Evolutionary conservation across 1,140 invertebrate genomes (phyloP).

Genomic region (Neoseiulus cucumeris): DNA sequence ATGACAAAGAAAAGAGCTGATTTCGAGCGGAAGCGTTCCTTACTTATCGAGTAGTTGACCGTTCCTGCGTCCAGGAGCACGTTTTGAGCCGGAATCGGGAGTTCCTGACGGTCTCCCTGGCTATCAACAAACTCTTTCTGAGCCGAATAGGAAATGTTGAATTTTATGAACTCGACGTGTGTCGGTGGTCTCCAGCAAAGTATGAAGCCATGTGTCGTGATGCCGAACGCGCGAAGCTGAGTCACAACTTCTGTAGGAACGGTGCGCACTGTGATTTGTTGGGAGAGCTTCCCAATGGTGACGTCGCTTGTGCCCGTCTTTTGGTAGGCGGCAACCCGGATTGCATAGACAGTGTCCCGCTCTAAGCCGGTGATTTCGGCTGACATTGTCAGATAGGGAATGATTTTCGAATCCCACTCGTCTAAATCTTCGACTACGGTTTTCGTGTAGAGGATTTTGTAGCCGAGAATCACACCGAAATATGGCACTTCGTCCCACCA

Average conservation of each 20-base stretch:
- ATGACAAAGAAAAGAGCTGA: too few species aligned
- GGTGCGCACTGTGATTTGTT: conserved; percentile 58
- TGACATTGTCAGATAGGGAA: conserved; percentile 56
- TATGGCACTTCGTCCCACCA: conserved; percentile 82
- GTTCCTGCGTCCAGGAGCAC: conserved; percentile 46
- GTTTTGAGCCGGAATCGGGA: conserved; percentile 49
- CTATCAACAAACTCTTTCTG: conserved; percentile 86
- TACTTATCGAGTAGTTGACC: conserved; percentile 33
- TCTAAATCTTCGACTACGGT: conserved; percentile 76
- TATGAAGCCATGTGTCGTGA: conserved; percentile 36
- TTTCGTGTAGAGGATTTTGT: conserved; percentile 33
- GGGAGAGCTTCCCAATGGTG: conserved; percentile 32
- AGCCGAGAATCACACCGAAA: conserved; percentile 51
- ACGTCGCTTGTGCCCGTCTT: conserved; percentile 28
- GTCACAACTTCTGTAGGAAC: conserved; percentile 46
- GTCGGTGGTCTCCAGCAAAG: conserved; percentile 81
- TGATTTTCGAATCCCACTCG: conserved; percentile 63
- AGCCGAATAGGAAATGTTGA: conserved; percentile 76
- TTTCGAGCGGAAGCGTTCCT: too few species aligned
- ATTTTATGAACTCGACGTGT: conserved; percentile 63
- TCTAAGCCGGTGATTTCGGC: conserved; percentile 74
- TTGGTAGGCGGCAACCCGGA: conserved; percentile 67
- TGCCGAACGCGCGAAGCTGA: conserved; percentile 62
- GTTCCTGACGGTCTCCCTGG: conserved; percentile 69
- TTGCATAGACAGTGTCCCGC: conserved; percentile 71